phyloP scores from a whole-genome alignment of 2,888 invertebrate genomes.

The Arctia plantaginis region DNA sequence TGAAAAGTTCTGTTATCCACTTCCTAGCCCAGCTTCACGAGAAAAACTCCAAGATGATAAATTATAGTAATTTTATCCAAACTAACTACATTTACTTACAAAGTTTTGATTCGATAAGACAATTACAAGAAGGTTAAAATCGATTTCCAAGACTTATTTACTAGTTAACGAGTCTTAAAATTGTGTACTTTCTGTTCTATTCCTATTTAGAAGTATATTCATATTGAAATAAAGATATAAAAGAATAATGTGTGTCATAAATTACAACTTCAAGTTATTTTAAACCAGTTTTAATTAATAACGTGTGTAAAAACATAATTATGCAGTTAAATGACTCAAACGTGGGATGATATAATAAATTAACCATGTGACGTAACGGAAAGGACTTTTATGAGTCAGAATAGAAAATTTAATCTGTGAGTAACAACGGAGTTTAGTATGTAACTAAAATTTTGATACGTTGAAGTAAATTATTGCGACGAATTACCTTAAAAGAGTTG shows the following conservation, averaged over 20 bases:
- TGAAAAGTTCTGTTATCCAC: too few species aligned
- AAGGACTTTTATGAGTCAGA: not conserved
- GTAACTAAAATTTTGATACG: not conserved
- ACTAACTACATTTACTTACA: too few species aligned
- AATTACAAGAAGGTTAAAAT: too few species aligned
- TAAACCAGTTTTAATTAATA: not conserved
- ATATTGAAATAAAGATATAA: not conserved
- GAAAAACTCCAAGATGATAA: too few species aligned
- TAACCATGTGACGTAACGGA: not conserved
- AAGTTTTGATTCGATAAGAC: too few species aligned
- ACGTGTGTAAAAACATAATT: not conserved
- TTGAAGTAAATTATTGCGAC: not conserved
- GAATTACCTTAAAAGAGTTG: not conserved
- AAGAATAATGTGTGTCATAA: not conserved
- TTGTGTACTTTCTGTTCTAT: too few species aligned
- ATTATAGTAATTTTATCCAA: too few species aligned
- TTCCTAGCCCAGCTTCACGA: too few species aligned
- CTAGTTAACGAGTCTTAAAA: too few species aligned
- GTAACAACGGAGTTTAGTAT: not conserved
- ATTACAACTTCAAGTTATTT: not conserved
- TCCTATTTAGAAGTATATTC: too few species aligned
- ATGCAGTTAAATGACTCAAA: not conserved
- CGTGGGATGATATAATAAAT: not conserved
- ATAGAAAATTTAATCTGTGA: not conserved
- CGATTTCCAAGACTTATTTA: too few species aligned